Percentiles rank a stretch among this genome's conserved stretches.
These are phyloP conservation scores for Edolisoma coerulescens DNA, from an alignment of 2,113 vertebrate species.

Conservation along the genomic window DNA sequence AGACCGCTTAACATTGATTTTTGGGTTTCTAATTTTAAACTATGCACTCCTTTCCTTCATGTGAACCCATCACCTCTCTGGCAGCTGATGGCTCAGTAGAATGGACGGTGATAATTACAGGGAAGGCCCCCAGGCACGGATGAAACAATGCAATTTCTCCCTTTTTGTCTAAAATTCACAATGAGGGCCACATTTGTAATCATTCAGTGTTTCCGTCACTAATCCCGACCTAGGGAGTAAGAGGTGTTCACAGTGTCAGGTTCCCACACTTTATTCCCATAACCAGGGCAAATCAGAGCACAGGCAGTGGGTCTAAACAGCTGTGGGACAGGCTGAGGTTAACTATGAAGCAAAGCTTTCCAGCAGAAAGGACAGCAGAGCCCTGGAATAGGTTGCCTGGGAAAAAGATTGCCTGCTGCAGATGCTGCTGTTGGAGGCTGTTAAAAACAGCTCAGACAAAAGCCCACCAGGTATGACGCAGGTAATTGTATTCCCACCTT, in stretches of 20 bases:
- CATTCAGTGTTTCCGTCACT: background rate
- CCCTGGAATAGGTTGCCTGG: background rate
- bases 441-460: background rate
- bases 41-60: background rate
- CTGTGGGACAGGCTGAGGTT: background rate
- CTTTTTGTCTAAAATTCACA: rapidly evolving
- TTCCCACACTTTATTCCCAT: background rate
- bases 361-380: background rate
- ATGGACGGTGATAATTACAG: background rate
- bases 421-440: background rate
- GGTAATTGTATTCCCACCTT: background rate
- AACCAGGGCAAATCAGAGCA: background rate
- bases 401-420: background rate
- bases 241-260: background rate
- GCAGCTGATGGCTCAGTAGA: background rate
- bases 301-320: background rate
- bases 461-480: background rate
- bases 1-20: background rate
- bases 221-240: background rate
- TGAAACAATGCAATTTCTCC: background rate
- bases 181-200: background rate
- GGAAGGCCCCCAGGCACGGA: background rate
- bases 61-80: background rate
- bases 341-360: background rate
- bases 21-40: background rate